Conservation (phyloP, 2,888 invertebrate genomes). For the Pristionchus exspectatus region DNA sequence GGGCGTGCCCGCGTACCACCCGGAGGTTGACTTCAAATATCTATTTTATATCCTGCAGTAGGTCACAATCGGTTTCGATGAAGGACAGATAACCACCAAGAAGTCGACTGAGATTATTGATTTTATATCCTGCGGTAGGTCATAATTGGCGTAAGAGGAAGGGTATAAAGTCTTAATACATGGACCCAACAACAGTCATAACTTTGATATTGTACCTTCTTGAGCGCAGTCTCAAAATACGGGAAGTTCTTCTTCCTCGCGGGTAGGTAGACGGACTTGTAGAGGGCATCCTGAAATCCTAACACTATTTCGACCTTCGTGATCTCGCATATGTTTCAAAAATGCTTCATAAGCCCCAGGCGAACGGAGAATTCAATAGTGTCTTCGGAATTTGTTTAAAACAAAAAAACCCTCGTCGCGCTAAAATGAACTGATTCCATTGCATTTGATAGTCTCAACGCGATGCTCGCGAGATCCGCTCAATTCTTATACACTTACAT, state of each 20-base stretch:
- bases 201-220: neutral
- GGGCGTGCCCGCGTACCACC: neutral
- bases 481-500: too few relatives aligned
- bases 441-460: too few relatives aligned
- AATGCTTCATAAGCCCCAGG: neutral
- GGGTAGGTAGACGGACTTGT: neutral
- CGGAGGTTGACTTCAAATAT: conserved; percentile 11
- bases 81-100: too few relatives aligned
- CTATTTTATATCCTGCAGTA: neutral
- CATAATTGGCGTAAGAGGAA: too few relatives aligned
- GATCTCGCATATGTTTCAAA: neutral
- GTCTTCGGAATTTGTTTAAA: too few relatives aligned
- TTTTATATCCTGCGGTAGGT: too few relatives aligned
- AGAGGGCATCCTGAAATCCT: neutral
- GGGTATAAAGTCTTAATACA: too few relatives aligned
- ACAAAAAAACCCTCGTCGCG: too few relatives aligned
- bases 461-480: too few relatives aligned
- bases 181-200: too few relatives aligned
- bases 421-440: too few relatives aligned
- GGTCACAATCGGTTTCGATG: neutral
- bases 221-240: neutral
- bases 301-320: neutral
- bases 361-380: neutral
- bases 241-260: neutral
- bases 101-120: too few relatives aligned